Evolutionary conservation across 2,113 vertebrate genomes (phyloP).

Genomic region (Larimichthys crocea): DNA sequence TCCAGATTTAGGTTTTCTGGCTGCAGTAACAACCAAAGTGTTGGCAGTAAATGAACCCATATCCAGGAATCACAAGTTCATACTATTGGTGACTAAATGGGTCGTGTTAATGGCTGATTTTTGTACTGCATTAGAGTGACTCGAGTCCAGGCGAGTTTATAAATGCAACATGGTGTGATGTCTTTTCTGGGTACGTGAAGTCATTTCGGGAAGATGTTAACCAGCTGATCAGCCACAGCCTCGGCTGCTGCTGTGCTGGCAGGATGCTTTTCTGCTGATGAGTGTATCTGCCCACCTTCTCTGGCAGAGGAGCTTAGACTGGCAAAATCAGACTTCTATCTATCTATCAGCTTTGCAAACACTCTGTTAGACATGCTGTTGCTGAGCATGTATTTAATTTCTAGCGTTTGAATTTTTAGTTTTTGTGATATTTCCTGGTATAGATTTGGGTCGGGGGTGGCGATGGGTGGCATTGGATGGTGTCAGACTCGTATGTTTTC

Average conservation of each 20-base stretch:
- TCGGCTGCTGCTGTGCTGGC: conserved; percentile 53
- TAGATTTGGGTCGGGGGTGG: not conserved
- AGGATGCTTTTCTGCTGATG: conserved; percentile 47
- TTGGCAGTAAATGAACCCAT: not conserved
- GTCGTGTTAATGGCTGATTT: not conserved
- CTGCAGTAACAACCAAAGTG: not conserved
- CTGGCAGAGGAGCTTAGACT: conserved; percentile 13
- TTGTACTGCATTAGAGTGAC: not conserved
- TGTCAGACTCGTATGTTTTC: conserved; percentile 35
- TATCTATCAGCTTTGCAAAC: conserved; percentile 30
- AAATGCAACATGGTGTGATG: conserved; percentile 11
- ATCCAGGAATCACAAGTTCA: not conserved
- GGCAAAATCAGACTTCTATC: conserved; percentile 9
- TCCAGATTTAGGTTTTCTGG: not conserved
- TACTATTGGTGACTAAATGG: not conserved
- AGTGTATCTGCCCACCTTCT: conserved; percentile 34
- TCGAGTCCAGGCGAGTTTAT: not conserved
- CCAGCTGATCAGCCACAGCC: conserved; percentile 33
- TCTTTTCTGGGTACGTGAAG: conserved; percentile 23
- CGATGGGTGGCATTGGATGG: conserved; percentile 7
- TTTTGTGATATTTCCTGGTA: not conserved
- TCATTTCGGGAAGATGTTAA: conserved; percentile 39
- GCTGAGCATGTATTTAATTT: not conserved
- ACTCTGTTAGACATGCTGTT: not conserved
- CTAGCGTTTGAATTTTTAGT: not conserved